phyloP scores from a whole-genome alignment of 2,888 invertebrate genomes.

The Orthonychiurus folsomi region DNA sequence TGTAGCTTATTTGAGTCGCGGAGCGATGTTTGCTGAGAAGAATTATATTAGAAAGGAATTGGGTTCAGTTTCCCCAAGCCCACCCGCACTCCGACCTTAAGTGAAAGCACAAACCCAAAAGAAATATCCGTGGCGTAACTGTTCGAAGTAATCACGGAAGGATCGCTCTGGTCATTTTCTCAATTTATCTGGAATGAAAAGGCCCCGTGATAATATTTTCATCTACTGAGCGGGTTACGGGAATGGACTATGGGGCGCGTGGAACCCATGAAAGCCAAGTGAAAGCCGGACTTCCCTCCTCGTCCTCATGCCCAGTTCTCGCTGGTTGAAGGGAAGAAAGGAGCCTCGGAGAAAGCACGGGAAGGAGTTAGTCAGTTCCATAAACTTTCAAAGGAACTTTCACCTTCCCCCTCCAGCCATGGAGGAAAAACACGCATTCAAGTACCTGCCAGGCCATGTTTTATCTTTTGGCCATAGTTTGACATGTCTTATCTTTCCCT shows the following conservation, averaged over 20 bases:
- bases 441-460: slow-evolving; percentile 6
- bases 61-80: no score
- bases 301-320: no score
- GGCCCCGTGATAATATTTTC: background rate
- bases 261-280: no score
- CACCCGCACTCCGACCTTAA: no score
- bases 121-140: background rate
- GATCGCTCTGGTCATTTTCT: background rate
- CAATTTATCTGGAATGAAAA: background rate
- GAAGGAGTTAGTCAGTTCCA: background rate
- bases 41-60: no score
- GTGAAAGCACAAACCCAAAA: background rate
- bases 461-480: slow-evolving; percentile 8
- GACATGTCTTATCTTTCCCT: slow-evolving; percentile 9
- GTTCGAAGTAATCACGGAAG: background rate
- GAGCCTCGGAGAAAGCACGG: background rate
- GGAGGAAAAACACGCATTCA: background rate
- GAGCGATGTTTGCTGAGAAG: no score
- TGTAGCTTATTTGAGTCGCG: no score
- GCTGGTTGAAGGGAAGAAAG: background rate
- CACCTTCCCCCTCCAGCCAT: background rate
- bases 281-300: no score
- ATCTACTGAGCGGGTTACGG: background rate
- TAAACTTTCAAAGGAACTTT: background rate
- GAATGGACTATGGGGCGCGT: no score